Base-by-base conservation (phyloP, 35 echinoderm and acorn worm genomes). In the Antedon bifida region DNA sequence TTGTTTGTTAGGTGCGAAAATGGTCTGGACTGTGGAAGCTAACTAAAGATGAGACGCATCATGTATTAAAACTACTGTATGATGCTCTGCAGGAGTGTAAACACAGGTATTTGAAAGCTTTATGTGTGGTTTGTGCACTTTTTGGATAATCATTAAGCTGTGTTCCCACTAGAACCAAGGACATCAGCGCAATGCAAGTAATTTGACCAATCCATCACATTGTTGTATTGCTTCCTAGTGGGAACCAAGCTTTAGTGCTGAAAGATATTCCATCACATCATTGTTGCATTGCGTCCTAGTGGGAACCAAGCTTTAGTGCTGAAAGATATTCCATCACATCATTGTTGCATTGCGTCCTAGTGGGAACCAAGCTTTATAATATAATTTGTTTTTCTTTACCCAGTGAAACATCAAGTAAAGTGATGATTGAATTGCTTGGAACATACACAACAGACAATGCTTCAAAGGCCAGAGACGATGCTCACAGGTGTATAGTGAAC, bases 401-500 rank as follows among this genome's bases (percentile, higher is more conserved):
- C 75, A 99, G 95, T 81, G 90, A 99, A 73, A 45, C 85, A 45
- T 88, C 95, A 31, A 90, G 88, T 46, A 89, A 90, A 73, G 90
- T 99, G 0, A 99, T 99, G 95, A 88, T 99, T 1, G 95, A 99
- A 46, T 77, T 99, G 21, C 35, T 99, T 34, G 95, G 90, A 0
- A 99, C 90, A 29, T 92, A 92, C 83, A 92, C 90, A 76, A 88
- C 90, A 74, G 95, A 93, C 36, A 99, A 99, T 33, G 95, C 95
- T 0, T 99, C 95, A 14, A 88, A 89, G 51, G 90, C 90, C 4
- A 83, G 95, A 10, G 94, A 97, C 32, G 95, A 99, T 30, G 95
- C 95, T 26, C 91, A 99, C 46, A 77, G 90, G 74, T 99, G 95
- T 73, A 99, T 99, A 79, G 95, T 92, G 3, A 99, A 87, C 10